A percentile compares a stretch with the other conserved stretches of the same genome.
Conservation (phyloP, 1,140 invertebrate genomes). For the Campoletis sonorensis region DNA sequence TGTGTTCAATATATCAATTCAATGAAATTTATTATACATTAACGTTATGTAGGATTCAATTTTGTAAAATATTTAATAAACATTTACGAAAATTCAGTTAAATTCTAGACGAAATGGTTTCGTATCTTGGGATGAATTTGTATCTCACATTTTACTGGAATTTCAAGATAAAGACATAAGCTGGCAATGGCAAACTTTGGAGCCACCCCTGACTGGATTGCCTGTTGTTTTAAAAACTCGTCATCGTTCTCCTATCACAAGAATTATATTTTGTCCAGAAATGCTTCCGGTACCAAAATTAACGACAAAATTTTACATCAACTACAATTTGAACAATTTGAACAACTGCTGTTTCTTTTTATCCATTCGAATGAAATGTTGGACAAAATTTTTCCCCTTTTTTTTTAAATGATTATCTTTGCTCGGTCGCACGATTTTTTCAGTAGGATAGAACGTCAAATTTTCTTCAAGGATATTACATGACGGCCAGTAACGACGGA, state of each 20-base stretch:
- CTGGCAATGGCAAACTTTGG: constrained; percentile 77
- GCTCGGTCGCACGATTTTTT: neutral
- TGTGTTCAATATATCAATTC: too few species aligned
- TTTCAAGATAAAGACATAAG: constrained; percentile 80
- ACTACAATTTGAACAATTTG: neutral
- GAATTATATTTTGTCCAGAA: constrained; percentile 79
- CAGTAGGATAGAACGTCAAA: constrained; percentile 74
- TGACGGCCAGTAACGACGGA: constrained; percentile 83
- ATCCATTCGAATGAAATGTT: too few species aligned
- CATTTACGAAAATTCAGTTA: constrained; percentile 54
- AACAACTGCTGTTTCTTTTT: neutral
- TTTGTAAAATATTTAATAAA: neutral
- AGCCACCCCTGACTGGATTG: constrained; percentile 78
- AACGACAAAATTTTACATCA: neutral
- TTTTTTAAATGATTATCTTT: too few species aligned
- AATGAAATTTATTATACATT: neutral
- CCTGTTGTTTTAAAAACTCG: constrained; percentile 79
- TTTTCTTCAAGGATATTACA: constrained; percentile 80
- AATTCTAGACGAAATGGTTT: constrained; percentile 75
- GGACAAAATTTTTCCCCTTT: neutral
- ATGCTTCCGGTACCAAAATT: constrained; percentile 71
- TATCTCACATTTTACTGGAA: constrained; percentile 81
- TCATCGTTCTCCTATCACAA: constrained; percentile 80
- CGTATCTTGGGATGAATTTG: constrained; percentile 82
- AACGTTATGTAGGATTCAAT: neutral